These are phyloP conservation scores for Athripsodes cinereus DNA, from an alignment of 2,888 invertebrate genomes.

Conservation along the genomic window DNA sequence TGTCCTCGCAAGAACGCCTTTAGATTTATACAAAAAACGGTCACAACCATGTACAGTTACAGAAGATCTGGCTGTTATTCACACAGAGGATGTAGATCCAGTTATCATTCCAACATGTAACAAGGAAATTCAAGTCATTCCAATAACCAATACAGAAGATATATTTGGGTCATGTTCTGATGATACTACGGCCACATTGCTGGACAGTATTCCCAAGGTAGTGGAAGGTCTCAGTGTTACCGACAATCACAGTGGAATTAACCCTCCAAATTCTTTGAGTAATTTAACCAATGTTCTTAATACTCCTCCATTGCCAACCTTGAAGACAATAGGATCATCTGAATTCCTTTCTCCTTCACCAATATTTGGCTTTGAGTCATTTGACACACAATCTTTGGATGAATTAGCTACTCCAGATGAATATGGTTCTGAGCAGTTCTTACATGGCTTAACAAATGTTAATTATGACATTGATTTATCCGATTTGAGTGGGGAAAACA, in stretches of 20 bases:
- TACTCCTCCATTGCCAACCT: slow-evolving; percentile 23
- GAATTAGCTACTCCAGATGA: slow-evolving; percentile 58
- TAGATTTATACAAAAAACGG: slow-evolving; percentile 60
- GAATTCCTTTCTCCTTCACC: slow-evolving; percentile 57
- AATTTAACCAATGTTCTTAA: slow-evolving; percentile 21
- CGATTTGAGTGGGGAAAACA: slow-evolving; percentile 67
- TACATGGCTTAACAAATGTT: slow-evolving; percentile 59
- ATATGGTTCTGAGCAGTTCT: slow-evolving; percentile 45
- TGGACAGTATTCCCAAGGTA: slow-evolving; percentile 9
- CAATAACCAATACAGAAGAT: slow-evolving; percentile 21
- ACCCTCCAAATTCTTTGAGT: slow-evolving; percentile 29
- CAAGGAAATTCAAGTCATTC: slow-evolving; percentile 11
- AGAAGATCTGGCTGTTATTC: not conserved
- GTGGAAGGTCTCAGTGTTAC: not conserved
- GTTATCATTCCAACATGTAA: slow-evolving; percentile 27
- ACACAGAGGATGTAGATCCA: slow-evolving; percentile 26
- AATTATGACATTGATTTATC: slow-evolving; percentile 74
- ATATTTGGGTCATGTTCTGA: slow-evolving; percentile 23
- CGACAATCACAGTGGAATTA: slow-evolving; percentile 20
- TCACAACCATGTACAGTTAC: slow-evolving; percentile 39
- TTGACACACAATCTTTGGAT: slow-evolving; percentile 54
- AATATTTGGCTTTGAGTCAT: slow-evolving; percentile 47
- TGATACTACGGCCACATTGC: slow-evolving; percentile 22
- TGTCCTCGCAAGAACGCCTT: slow-evolving; percentile 68
- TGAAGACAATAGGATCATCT: slow-evolving; percentile 30